Conservation (phyloP, 2,113 vertebrate genomes). For the Cettia cetti region DNA sequence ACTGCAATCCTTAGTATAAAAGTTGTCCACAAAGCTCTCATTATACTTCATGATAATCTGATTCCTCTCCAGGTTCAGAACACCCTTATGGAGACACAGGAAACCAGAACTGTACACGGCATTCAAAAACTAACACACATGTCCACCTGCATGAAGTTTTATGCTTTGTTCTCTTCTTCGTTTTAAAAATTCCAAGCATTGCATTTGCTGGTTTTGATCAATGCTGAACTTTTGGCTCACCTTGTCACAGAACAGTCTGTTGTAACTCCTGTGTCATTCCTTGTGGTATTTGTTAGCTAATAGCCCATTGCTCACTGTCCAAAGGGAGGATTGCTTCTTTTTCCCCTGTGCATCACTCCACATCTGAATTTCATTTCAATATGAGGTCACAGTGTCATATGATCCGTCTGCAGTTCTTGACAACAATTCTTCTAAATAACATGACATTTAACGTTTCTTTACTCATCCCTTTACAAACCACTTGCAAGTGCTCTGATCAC, state of each 20-base stretch:
- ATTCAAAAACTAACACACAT: neutral
- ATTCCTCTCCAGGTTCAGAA: neutral
- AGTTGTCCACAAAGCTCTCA: neutral
- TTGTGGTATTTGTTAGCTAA: neutral
- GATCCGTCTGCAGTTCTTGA: neutral
- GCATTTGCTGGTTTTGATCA: neutral
- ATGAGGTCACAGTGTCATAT: neutral
- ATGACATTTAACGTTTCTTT: neutral
- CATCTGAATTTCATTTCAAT: neutral
- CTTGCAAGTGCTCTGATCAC: neutral
- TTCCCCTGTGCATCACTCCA: neutral
- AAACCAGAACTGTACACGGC: neutral
- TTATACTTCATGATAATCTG: neutral
- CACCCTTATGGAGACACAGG: neutral
- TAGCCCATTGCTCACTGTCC: neutral
- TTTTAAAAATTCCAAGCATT: neutral
- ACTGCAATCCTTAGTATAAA: neutral
- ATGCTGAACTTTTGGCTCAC: neutral
- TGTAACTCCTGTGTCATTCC: neutral
- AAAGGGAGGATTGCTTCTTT: neutral
- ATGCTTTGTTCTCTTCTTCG: neutral
- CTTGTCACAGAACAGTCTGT: neutral
- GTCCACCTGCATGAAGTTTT: neutral
- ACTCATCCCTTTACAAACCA: neutral
- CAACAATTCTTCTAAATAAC: neutral